phyloP scores from a whole-genome alignment of 2,113 vertebrate genomes.

The Myocastor coypus region DNA sequence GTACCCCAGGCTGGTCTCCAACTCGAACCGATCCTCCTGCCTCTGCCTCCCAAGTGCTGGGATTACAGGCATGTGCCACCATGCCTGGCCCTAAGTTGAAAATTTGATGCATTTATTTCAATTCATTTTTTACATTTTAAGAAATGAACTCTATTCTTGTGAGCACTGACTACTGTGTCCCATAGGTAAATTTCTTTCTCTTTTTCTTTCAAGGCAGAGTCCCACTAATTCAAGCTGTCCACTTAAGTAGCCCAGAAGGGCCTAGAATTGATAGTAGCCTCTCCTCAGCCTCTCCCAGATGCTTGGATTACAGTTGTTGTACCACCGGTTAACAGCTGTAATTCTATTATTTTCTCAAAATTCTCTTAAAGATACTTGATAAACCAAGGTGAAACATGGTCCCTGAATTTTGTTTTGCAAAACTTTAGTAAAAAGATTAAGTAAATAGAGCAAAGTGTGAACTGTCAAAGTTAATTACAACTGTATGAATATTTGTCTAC shows the following conservation, averaged over 20 bases:
- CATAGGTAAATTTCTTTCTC: neutral
- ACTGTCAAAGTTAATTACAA: neutral
- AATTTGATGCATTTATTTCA: neutral
- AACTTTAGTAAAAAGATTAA: neutral
- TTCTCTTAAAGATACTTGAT: constrained; percentile 28
- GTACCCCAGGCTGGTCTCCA: too few relatives aligned
- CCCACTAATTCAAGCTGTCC: neutral
- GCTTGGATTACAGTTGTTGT: neutral
- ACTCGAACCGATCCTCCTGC: too few relatives aligned
- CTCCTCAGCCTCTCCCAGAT: neutral
- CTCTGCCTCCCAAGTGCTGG: too few relatives aligned
- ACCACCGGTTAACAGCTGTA: neutral
- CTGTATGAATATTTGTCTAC: neutral
- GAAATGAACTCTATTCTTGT: neutral
- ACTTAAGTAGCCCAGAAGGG: neutral
- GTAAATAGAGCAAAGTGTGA: neutral
- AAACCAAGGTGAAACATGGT: neutral
- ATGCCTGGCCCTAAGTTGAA: too few relatives aligned
- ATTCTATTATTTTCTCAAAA: constrained; percentile 38
- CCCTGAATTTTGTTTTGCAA: neutral
- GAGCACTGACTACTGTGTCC: neutral
- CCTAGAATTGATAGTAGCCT: neutral
- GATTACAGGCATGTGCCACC: too few relatives aligned
- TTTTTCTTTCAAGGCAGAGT: neutral
- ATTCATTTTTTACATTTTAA: constrained; percentile 45